Percentiles rank a stretch among this genome's conserved stretches.
Conservation (phyloP, 1,140 invertebrate species). For the Aphelenchoides fujianensis region DNA sequence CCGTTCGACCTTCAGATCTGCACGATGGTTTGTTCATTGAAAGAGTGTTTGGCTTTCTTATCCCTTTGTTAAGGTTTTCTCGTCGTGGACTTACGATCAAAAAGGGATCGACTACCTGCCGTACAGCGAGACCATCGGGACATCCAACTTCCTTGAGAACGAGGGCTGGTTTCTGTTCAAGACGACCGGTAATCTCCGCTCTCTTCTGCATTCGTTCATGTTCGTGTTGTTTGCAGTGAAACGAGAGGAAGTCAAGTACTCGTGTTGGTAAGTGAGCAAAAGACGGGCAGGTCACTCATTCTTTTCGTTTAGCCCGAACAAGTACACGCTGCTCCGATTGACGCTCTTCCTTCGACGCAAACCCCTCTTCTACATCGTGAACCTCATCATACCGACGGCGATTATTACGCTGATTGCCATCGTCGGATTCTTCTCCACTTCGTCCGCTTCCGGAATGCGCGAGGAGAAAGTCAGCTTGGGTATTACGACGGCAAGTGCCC, state of each 20-base stretch:
- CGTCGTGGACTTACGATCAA: slow-evolving; percentile 64
- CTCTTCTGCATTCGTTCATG: too few species aligned
- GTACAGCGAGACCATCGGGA: slow-evolving; percentile 57
- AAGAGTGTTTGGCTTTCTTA: too few species aligned
- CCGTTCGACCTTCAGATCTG: slow-evolving; percentile 60
- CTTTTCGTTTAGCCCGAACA: too few species aligned
- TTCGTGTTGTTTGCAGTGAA: slow-evolving; percentile 29
- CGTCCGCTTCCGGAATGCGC: slow-evolving; percentile 43
- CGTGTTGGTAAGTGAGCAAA: too few species aligned
- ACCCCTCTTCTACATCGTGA: slow-evolving; percentile 56
- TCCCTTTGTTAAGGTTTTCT: too few species aligned
- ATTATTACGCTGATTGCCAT: slow-evolving; percentile 62
- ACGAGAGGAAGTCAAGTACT: slow-evolving; percentile 55
- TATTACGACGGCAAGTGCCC: too few species aligned
- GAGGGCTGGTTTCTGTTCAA: slow-evolving; percentile 59
- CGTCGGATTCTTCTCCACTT: slow-evolving; percentile 34
- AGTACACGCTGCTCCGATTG: slow-evolving; percentile 57
- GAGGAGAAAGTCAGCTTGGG: slow-evolving; percentile 53
- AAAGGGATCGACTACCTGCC: slow-evolving; percentile 59
- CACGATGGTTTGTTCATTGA: too few species aligned
- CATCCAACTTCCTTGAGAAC: slow-evolving; percentile 57
- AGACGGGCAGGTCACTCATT: too few species aligned
- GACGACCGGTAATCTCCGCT: slow-evolving; percentile 41
- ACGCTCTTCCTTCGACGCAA: slow-evolving; percentile 55
- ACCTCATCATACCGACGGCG: slow-evolving; percentile 52